phyloP scores from a whole-genome alignment of 2,113 vertebrate genomes.

The Hydrochoerus hydrochaeris region DNA sequence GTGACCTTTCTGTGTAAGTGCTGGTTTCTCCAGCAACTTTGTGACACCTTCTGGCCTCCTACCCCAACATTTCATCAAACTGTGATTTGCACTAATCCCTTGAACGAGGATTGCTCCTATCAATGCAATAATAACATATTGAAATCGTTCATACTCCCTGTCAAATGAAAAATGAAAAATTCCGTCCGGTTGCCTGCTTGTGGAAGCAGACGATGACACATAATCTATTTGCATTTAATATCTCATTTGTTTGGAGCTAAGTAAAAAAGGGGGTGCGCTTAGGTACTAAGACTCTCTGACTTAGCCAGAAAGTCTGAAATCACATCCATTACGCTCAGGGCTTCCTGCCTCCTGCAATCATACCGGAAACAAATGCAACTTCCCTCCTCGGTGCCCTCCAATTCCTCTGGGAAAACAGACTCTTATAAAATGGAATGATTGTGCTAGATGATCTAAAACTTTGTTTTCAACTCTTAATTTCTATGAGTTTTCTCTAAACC shows the following conservation, averaged over 20 bases:
- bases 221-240: neutral
- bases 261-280: neutral
- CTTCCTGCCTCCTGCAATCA: neutral
- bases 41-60: neutral
- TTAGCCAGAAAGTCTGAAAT: neutral
- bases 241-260: constrained; percentile 32
- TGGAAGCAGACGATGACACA: neutral
- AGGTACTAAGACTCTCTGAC: neutral
- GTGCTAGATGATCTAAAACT: constrained; percentile 33
- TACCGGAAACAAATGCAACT: neutral
- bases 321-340: neutral
- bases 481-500: constrained; percentile 43
- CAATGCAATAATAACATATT: neutral
- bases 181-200: neutral
- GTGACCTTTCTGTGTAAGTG: neutral
- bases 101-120: neutral
- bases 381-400: neutral
- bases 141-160: neutral
- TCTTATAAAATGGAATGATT: neutral
- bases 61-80: neutral
- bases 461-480: constrained; percentile 60
- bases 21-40: neutral
- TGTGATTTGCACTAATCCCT: constrained; percentile 18
- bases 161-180: constrained; percentile 43
- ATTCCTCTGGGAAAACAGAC: neutral